These are phyloP conservation scores for Hypomesus transpacificus DNA, from an alignment of 2,113 vertebrate species.

Conservation along the genomic window DNA sequence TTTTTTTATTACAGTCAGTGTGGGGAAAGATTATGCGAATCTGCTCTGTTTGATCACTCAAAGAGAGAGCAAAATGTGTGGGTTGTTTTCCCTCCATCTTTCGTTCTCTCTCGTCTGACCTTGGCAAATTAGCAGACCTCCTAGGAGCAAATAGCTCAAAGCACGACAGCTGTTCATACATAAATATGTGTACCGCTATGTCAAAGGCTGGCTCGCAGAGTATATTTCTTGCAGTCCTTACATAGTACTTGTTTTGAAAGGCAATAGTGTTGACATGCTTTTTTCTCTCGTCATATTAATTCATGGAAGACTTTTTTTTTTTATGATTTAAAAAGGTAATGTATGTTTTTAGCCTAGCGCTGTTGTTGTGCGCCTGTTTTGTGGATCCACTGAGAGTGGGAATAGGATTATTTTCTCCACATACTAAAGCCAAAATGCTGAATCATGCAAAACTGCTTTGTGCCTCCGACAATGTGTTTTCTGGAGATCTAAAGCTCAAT, in stretches of 20 bases:
- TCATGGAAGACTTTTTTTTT: too few species aligned
- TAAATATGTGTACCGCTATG: slow-evolving; percentile 57
- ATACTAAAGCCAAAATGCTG: neutral
- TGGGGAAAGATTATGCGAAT: neutral
- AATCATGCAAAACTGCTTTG: neutral
- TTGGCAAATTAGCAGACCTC: slow-evolving; percentile 40
- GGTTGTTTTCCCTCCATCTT: slow-evolving; percentile 12
- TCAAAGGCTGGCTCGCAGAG: slow-evolving; percentile 39
- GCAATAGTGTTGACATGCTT: neutral
- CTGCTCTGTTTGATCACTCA: neutral
- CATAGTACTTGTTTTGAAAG: neutral
- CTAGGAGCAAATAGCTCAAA: slow-evolving; percentile 45
- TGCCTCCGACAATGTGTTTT: neutral
- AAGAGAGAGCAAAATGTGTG: too few species aligned
- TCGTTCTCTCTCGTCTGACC: slow-evolving; percentile 29
- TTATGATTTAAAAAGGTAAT: too few species aligned
- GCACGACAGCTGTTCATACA: slow-evolving; percentile 66
- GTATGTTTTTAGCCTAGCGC: too few species aligned
- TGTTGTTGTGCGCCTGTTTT: neutral
- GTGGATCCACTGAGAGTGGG: neutral
- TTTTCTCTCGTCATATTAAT: too few species aligned
- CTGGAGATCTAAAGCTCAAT: neutral
- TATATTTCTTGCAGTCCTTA: slow-evolving; percentile 29
- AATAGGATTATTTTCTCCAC: neutral
- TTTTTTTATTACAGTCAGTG: slow-evolving; percentile 22